phyloP scores from a whole-genome alignment of 2,888 invertebrate genomes.

The Idaea dimidiata region DNA sequence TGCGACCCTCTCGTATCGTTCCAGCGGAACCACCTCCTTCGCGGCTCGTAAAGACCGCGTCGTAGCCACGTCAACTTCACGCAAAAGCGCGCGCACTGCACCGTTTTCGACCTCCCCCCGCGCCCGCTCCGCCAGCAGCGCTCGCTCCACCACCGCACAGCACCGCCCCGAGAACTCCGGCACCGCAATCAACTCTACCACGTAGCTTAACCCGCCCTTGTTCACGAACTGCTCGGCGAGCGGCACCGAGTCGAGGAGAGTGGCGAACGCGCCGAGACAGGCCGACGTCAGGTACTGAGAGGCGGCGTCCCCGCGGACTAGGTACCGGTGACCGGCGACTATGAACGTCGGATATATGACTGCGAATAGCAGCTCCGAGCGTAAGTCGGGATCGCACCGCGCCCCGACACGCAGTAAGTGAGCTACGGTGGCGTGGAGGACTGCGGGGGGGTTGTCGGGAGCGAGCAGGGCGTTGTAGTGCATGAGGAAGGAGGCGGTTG shows the following conservation, averaged over 20 bases:
- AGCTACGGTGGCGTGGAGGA: conserved; percentile 79
- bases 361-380: conserved; percentile 79
- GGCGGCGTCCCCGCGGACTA: conserved; percentile 65
- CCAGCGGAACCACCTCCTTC: conserved; percentile 36
- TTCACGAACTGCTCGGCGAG: conserved; percentile 82
- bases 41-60: too few relatives aligned
- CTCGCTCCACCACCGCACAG: conserved; percentile 82
- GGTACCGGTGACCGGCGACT: conserved; percentile 74
- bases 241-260: conserved; percentile 74
- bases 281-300: conserved; percentile 81
- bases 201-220: conserved; percentile 79
- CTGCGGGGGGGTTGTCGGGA: conserved; percentile 71
- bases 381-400: conserved; percentile 75
- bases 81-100: conserved; percentile 66
- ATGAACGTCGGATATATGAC: conserved; percentile 83
- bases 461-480: conserved; percentile 80
- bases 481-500: conserved; percentile 80
- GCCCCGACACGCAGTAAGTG: conserved; percentile 82
- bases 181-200: conserved; percentile 75
- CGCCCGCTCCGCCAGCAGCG: conserved; percentile 81
- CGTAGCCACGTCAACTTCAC: too few relatives aligned
- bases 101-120: conserved; percentile 79
- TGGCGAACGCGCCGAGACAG: conserved; percentile 81
- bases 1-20: conserved; percentile 53
- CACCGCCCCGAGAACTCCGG: conserved; percentile 80